phyloP scores from a whole-genome alignment of 2,888 invertebrate genomes.

The Invenusta paracnida region DNA sequence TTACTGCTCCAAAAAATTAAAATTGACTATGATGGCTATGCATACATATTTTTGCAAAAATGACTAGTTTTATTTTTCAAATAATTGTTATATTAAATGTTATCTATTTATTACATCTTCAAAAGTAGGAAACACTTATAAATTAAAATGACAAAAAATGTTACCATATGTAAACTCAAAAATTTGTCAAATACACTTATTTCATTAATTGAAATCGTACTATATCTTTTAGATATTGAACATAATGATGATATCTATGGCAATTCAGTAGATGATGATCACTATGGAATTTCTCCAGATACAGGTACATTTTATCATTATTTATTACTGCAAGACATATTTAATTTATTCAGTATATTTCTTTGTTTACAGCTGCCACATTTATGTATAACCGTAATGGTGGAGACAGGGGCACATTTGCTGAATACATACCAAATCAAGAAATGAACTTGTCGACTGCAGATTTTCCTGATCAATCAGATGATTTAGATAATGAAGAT shows the following conservation, averaged over 20 bases:
- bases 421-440: not conserved
- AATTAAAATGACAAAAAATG: too few relatives aligned
- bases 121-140: too few relatives aligned
- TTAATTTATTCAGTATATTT: too few relatives aligned
- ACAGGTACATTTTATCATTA: not conserved
- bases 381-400: not conserved
- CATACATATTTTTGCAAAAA: too few relatives aligned
- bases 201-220: too few relatives aligned
- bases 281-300: slow-evolving; percentile 24
- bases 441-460: not conserved
- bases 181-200: too few relatives aligned
- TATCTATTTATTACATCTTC: too few relatives aligned
- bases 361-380: not conserved
- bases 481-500: not conserved
- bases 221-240: slow-evolving; percentile 16
- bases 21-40: too few relatives aligned
- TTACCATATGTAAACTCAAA: too few relatives aligned
- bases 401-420: not conserved
- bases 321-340: not conserved
- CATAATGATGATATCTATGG: slow-evolving; percentile 3
- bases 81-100: too few relatives aligned
- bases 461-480: not conserved
- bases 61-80: too few relatives aligned
- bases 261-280: slow-evolving; percentile 34
- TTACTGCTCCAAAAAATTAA: too few relatives aligned